Evolutionary conservation across 2,888 invertebrate genomes (phyloP).

Genomic region (Steinernema scapterisci): DNA sequence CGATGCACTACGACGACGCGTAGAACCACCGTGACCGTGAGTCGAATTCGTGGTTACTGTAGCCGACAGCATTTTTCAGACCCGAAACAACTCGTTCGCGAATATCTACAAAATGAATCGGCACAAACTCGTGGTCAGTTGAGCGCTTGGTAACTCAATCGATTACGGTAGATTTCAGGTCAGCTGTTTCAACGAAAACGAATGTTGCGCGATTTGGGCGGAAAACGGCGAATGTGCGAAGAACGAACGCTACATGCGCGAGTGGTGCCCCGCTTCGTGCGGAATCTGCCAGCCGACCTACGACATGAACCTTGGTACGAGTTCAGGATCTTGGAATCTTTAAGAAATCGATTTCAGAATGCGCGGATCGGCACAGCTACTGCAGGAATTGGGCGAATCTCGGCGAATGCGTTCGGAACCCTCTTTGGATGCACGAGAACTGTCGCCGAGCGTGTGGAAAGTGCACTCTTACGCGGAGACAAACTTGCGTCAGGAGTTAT

Average conservation of each 20-base stretch:
- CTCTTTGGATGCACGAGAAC: conserved; percentile 4
- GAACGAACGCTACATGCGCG: conserved; percentile 35
- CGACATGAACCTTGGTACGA: background rate
- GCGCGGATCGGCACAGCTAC: conserved; percentile 7
- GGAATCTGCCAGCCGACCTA: conserved; percentile 29
- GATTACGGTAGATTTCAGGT: conserved; percentile 8
- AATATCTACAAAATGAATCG: conserved; percentile 14
- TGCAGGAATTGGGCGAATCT: conserved; percentile 2
- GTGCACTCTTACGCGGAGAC: conserved; percentile 3
- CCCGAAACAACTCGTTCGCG: conserved; percentile 8
- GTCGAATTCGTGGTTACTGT: background rate
- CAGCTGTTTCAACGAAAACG: conserved; percentile 39
- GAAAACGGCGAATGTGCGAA: conserved; percentile 29
- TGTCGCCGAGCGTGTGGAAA: background rate
- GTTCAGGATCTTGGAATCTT: background rate
- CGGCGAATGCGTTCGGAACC: background rate
- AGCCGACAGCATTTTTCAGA: background rate
- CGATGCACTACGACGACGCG: conserved; percentile 29
- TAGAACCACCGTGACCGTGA: background rate
- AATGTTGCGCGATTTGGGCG: conserved; percentile 37
- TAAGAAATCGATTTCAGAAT: background rate
- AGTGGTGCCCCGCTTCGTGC: conserved; percentile 37
- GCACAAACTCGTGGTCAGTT: background rate
- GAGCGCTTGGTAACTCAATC: background rate
- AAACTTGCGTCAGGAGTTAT: conserved; percentile 1